These are phyloP conservation scores for Noctilio leporinus DNA, from an alignment of 2,113 vertebrate genomes.

Conservation along the genomic window DNA sequence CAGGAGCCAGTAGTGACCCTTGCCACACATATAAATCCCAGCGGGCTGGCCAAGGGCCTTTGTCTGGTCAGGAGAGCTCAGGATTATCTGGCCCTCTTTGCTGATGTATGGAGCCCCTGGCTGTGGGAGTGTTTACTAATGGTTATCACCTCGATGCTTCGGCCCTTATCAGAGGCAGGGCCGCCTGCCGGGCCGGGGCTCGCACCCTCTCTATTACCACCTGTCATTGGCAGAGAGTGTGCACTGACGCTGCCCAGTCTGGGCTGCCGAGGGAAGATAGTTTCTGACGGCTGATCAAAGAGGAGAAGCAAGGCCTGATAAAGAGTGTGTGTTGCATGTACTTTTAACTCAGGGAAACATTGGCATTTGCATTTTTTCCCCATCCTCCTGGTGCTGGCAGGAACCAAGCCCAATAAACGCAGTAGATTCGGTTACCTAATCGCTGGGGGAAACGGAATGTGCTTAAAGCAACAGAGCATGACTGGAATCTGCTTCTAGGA, in stretches of 20 bases:
- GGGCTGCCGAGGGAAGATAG: slow-evolving; percentile 84
- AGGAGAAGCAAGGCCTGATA: slow-evolving; percentile 87
- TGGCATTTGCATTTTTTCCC: slow-evolving; percentile 80
- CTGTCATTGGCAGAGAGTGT: slow-evolving; percentile 90
- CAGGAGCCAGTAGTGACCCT: slow-evolving; percentile 76
- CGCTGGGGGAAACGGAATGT: slow-evolving; percentile 76
- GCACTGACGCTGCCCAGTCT: slow-evolving; percentile 85
- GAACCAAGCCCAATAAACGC: slow-evolving; percentile 76
- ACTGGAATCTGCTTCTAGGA: slow-evolving; percentile 79
- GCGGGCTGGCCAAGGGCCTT: slow-evolving; percentile 68
- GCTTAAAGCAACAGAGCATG: slow-evolving; percentile 79
- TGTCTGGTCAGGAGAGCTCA: slow-evolving; percentile 73
- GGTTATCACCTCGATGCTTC: slow-evolving; percentile 81
- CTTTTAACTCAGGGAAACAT: slow-evolving; percentile 84
- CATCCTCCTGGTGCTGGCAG: slow-evolving; percentile 76
- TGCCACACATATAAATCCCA: slow-evolving; percentile 80
- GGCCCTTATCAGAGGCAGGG: slow-evolving; percentile 85
- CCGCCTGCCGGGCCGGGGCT: slow-evolving; percentile 84
- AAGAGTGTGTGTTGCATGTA: slow-evolving; percentile 82
- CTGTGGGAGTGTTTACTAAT: slow-evolving; percentile 84
- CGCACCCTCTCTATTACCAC: slow-evolving; percentile 90
- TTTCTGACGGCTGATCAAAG: slow-evolving; percentile 95
- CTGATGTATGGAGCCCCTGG: slow-evolving; percentile 81
- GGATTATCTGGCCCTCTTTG: slow-evolving; percentile 85
- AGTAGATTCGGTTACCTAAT: slow-evolving; percentile 81